Conservation (phyloP, 2,797 vertebrate species). For the Australoheros facetus region DNA sequence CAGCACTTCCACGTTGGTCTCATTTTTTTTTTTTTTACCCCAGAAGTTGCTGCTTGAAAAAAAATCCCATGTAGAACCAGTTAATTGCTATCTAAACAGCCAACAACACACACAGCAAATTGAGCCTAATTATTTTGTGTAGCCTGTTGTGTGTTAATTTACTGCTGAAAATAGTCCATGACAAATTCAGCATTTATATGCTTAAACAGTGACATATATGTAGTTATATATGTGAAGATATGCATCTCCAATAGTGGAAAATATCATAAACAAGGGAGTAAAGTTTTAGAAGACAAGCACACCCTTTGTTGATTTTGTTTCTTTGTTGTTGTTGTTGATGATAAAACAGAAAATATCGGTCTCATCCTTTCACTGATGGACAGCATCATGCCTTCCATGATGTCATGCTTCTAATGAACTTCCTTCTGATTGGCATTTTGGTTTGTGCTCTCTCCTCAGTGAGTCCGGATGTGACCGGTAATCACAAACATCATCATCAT, state of each 20-base stretch:
- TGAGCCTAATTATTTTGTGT: slow-evolving; percentile 2
- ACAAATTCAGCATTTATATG: neutral
- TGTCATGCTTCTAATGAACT: slow-evolving; percentile 25
- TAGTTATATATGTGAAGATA: neutral
- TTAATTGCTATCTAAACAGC: neutral
- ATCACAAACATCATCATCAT: slow-evolving; percentile 69
- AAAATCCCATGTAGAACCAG: neutral
- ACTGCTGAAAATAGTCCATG: neutral
- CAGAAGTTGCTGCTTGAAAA: neutral
- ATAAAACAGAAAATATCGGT: neutral
- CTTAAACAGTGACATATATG: neutral
- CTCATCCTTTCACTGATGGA: slow-evolving; percentile 2
- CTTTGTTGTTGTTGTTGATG: slow-evolving; percentile 5
- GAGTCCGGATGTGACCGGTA: slow-evolving; percentile 83
- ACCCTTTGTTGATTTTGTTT: neutral
- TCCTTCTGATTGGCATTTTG: slow-evolving; percentile 37
- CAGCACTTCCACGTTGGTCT: neutral
- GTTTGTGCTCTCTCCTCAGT: slow-evolving; percentile 76
- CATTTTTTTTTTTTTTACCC: neutral
- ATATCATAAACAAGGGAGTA: neutral
- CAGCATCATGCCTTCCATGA: neutral
- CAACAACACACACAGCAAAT: neutral
- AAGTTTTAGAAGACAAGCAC: neutral
- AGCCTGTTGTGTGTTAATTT: neutral
- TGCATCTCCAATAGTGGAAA: neutral